Evolutionary conservation across 2,797 vertebrate genomes (phyloP).

Genomic region (Centropyge bicolor): DNA sequence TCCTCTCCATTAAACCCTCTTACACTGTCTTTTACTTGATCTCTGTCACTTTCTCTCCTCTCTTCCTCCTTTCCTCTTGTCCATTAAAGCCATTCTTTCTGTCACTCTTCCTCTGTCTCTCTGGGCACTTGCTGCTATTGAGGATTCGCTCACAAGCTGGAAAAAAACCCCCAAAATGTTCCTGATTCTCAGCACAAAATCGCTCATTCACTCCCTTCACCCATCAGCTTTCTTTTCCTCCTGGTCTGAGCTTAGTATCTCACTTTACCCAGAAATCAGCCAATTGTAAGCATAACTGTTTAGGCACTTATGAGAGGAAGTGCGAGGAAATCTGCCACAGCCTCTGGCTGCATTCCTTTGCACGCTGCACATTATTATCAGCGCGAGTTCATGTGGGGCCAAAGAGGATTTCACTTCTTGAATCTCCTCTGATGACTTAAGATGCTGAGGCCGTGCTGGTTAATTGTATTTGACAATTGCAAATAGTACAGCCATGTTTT

Average conservation of each 20-base stretch:
- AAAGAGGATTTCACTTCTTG: conserved; percentile 48
- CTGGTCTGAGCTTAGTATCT: conserved; percentile 7
- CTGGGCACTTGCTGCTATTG: conserved; percentile 31
- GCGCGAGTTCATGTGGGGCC: conserved; percentile 39
- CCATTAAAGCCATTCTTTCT: conserved; percentile 55
- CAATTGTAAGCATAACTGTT: conserved; percentile 7
- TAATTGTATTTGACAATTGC: conserved; percentile 60
- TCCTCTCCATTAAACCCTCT: conserved; percentile 35
- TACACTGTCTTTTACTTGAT: conserved; percentile 28
- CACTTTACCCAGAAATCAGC: conserved; percentile 19
- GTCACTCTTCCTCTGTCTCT: conserved; percentile 38
- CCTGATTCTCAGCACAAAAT: conserved; percentile 37
- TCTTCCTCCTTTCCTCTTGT: conserved; percentile 23
- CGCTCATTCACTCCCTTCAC: neutral
- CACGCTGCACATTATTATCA: conserved; percentile 35
- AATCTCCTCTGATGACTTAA: conserved; percentile 30
- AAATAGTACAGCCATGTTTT: conserved; percentile 39
- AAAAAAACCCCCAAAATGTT: conserved; percentile 34
- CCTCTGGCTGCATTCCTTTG: conserved; percentile 17
- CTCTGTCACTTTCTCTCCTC: conserved; percentile 25
- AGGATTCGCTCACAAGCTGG: conserved; percentile 30
- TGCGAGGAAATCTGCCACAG: neutral
- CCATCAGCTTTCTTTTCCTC: neutral
- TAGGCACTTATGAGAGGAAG: conserved; percentile 16
- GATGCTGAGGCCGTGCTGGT: conserved; percentile 10